These are phyloP conservation scores for Trichogramma pretiosum DNA, from an alignment of 1,140 invertebrate species.

Conservation along the genomic window DNA sequence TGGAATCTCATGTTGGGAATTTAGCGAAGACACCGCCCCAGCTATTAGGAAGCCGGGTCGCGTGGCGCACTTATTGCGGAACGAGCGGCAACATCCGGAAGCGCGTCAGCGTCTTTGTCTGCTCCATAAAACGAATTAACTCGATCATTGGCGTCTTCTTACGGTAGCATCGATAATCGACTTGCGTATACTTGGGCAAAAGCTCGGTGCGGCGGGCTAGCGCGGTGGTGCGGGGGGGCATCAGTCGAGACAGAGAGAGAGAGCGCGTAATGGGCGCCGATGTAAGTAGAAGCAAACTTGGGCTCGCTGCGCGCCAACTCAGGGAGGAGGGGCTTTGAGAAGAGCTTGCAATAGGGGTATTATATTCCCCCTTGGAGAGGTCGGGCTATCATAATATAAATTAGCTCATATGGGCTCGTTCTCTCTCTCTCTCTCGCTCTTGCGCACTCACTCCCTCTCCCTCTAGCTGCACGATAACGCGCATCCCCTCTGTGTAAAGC, in stretches of 20 bases:
- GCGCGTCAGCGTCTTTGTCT: slow-evolving; percentile 28
- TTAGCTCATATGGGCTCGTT: slow-evolving; percentile 48
- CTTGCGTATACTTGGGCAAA: too few species aligned
- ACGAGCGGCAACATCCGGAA: slow-evolving; percentile 26
- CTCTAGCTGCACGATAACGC: too few species aligned
- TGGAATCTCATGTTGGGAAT: slow-evolving; percentile 29
- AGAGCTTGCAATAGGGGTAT: slow-evolving; percentile 17
- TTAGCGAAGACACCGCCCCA: slow-evolving; percentile 29
- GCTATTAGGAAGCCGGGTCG: slow-evolving; percentile 26
- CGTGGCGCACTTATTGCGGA: too few species aligned
- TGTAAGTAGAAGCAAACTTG: too few species aligned
- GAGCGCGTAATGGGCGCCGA: too few species aligned
- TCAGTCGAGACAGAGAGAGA: background rate
- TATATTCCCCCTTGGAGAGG: slow-evolving; percentile 28
- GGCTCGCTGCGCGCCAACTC: too few species aligned
- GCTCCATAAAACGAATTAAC: slow-evolving; percentile 37
- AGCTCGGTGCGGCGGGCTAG: background rate
- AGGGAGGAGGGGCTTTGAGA: background rate
- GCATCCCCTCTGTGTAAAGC: background rate
- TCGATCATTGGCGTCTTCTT: slow-evolving; percentile 32
- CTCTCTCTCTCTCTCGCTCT: slow-evolving; percentile 41
- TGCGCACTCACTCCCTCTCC: too few species aligned
- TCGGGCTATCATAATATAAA: slow-evolving; percentile 47
- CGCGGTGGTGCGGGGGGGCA: background rate
- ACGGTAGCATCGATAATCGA: background rate